Conservation (phyloP, 1,140 invertebrate species). For the Lucilia sericata region DNA sequence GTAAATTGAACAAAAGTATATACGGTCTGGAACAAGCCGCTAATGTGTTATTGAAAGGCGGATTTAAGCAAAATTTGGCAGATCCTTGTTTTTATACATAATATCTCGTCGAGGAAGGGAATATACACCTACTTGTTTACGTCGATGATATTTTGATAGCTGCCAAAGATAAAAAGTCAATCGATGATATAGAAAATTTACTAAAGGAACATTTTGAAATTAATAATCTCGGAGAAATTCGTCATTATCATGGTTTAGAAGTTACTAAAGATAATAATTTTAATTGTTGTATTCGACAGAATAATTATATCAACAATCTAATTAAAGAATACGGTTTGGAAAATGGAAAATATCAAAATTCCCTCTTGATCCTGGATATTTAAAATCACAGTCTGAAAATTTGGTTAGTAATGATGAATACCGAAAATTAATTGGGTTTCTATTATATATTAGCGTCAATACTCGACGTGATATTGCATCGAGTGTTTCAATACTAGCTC, state of each 20-base stretch:
- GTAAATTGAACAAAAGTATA: no score
- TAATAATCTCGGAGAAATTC: no score
- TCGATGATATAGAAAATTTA: slow-evolving; percentile 14
- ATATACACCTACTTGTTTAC: slow-evolving; percentile 18
- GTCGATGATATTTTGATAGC: slow-evolving; percentile 37
- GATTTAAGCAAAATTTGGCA: not conserved
- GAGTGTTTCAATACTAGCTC: no score
- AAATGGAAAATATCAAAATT: no score
- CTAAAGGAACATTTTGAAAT: not conserved
- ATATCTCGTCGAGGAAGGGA: slow-evolving; percentile 21
- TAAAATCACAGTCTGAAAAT: slow-evolving; percentile 7
- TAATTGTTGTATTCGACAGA: no score
- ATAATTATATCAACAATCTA: no score
- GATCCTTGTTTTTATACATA: slow-evolving; percentile 16
- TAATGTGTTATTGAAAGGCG: slow-evolving; percentile 4
- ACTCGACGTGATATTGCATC: not conserved
- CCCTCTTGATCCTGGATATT: no score
- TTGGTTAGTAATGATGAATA: slow-evolving; percentile 11
- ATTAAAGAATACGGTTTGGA: no score
- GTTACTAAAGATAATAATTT: no score
- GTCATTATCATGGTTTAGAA: no score
- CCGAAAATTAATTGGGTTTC: slow-evolving; percentile 11
- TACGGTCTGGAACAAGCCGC: slow-evolving; percentile 11
- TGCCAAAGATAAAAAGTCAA: not conserved
- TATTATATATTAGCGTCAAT: slow-evolving; percentile 22